Base-by-base conservation (phyloP, 2,113 vertebrate species). In the Poeciliopsis turrubarensis region DNA sequence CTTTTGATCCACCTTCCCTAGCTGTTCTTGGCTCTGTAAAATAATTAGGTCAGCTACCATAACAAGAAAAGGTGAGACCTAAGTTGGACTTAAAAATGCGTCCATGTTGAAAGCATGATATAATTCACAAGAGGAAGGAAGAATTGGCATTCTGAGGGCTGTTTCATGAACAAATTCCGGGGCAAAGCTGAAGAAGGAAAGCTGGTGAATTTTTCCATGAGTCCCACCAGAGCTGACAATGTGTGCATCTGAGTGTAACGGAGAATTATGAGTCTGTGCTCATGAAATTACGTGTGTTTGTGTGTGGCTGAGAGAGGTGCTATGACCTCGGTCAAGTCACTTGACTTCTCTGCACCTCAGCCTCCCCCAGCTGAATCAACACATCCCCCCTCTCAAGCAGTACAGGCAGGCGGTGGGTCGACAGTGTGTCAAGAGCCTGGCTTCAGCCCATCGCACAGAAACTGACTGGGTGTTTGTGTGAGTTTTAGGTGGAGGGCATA, bases 311-410 rank as follows among this genome's bases (percentile, higher is more conserved):
- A 86, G 72, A 79, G 83, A 82, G 84, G 82, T 87, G 83, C 82
- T 85, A 78, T 91, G 92, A 93, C 92, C 89, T 75, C 63, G 83
- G 89, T 93, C 90, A 91, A 92, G 91, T 90, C 92, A 93, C 90
- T 94, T 93, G 91, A 94, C 91, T 91, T 92, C 91, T 93, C 86
- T 60, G 79, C 91, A 89, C 92, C 82, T 92, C 85, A 70, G 86
- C 85, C 84, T 83, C 34, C 70, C 83, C 91, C 93, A 94, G 93
- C 93, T 94, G 93, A 90, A 93, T 91, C 92, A 94, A 94, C 92
- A 94, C 77, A 68, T 76, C 86, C 79, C 78, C 5, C 62, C 68
- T 87, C 60, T 88, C 7, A 17, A 67, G 37, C 83, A 22, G 15
- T 51, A 70, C 78, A 79, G 54, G 79, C 75, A 75, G 84, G 80